Evolutionary conservation across 2,888 invertebrate species (phyloP).

Genomic region (Drosophila kanekoi): DNA sequence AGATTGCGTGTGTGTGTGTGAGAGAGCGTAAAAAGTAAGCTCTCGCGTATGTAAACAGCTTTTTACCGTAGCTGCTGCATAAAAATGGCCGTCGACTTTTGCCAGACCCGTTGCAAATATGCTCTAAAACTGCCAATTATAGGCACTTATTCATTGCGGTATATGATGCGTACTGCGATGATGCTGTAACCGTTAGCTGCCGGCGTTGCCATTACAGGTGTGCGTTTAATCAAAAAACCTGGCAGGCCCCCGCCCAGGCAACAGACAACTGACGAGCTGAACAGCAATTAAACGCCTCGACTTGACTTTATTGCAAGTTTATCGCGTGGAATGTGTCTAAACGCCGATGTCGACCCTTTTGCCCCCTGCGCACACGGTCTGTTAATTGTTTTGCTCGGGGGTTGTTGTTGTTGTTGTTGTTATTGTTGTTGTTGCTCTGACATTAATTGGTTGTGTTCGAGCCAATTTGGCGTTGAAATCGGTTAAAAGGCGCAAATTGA

Average conservation of each 20-base stretch:
- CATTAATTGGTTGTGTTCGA: conserved; percentile 78
- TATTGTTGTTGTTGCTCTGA: conserved; percentile 49
- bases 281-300: conserved; percentile 76
- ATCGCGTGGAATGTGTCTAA: conserved; percentile 66
- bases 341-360: conserved; percentile 5
- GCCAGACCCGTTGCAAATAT: conserved; percentile 24
- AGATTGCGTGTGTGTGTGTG: not conserved
- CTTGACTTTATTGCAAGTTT: conserved; percentile 79
- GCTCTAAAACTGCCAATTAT: conserved; percentile 76
- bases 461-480: conserved; percentile 64
- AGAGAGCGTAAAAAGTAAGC: conserved; percentile 9
- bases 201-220: conserved; percentile 35
- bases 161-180: conserved; percentile 69
- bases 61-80: conserved; percentile 39
- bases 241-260: not conserved
- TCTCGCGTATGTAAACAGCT: conserved; percentile 20
- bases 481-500: conserved; percentile 82
- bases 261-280: conserved; percentile 63
- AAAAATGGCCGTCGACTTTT: conserved; percentile 57
- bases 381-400: conserved; percentile 58
- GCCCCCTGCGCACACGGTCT: conserved; percentile 2
- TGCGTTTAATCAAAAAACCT: conserved; percentile 64
- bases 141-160: conserved; percentile 81
- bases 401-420: conserved; percentile 26
- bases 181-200: conserved; percentile 33